These are phyloP conservation scores for Myiotriccus ornatus DNA, from an alignment of 2,797 vertebrate species.

Conservation along the genomic window DNA sequence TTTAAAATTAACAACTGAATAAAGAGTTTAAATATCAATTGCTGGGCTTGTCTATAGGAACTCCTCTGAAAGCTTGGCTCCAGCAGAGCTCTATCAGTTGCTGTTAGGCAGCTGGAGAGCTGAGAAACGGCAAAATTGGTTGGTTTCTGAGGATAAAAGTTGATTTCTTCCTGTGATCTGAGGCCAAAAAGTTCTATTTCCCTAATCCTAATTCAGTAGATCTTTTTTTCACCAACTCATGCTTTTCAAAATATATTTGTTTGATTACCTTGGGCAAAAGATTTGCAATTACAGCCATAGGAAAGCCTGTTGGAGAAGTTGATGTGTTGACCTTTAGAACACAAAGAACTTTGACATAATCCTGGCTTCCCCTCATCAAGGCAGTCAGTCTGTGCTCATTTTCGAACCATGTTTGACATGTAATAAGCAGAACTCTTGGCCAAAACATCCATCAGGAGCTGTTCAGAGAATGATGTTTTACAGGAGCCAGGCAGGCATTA, in stretches of 20 bases:
- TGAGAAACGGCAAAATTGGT: background rate
- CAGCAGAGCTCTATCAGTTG: background rate
- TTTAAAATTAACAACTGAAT: background rate
- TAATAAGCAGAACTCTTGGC: background rate
- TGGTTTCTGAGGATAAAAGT: background rate
- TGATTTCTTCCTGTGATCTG: background rate
- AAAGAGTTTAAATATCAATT: background rate
- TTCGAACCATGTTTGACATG: background rate
- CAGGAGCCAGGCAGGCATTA: constrained; percentile 6
- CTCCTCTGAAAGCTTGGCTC: background rate
- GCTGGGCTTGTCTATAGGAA: background rate
- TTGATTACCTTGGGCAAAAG: background rate
- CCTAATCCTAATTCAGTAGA: background rate
- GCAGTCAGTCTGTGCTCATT: background rate
- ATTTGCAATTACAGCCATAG: background rate
- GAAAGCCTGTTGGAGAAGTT: background rate
- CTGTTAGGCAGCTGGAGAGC: background rate
- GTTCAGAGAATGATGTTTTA: constrained; percentile 31
- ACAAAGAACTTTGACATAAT: background rate
- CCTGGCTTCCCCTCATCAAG: constrained; percentile 4
- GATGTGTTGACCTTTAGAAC: constrained; percentile 7
- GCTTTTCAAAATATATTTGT: background rate
- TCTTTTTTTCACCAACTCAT: background rate
- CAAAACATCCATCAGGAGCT: constrained; percentile 12
- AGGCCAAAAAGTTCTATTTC: background rate